Conservation (phyloP, 2,888 invertebrate species). For the Hypolimnas misippus region DNA sequence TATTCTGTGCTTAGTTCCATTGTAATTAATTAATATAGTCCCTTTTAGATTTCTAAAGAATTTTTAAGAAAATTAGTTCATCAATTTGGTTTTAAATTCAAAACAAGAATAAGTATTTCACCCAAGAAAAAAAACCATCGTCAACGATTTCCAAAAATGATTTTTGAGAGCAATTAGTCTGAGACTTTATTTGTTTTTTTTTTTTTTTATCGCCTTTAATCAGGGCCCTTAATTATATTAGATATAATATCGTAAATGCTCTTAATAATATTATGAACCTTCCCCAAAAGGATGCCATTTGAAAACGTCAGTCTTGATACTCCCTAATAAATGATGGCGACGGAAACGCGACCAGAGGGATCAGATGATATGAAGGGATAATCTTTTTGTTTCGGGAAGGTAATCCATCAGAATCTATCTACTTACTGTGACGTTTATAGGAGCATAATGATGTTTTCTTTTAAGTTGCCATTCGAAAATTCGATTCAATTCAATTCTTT, state of each 20-base stretch:
- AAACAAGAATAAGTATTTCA: too few relatives aligned
- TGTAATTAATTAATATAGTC: slow-evolving; percentile 7
- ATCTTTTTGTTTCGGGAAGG: slow-evolving; percentile 32
- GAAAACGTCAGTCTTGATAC: slow-evolving; percentile 59
- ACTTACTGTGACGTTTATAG: slow-evolving; percentile 3
- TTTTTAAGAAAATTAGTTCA: too few relatives aligned
- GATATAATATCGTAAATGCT: slow-evolving; percentile 19
- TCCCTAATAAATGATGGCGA: slow-evolving; percentile 66
- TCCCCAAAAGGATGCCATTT: slow-evolving; percentile 49
- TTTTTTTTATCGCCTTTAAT: too few relatives aligned
- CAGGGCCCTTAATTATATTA: too few relatives aligned
- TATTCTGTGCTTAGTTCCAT: neutral
- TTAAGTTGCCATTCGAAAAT: too few relatives aligned
- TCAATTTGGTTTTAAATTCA: too few relatives aligned
- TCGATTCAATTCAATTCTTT: too few relatives aligned
- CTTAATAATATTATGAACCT: slow-evolving; percentile 28
- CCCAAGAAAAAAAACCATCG: too few relatives aligned
- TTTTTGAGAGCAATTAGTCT: too few relatives aligned
- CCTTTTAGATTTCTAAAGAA: too few relatives aligned
- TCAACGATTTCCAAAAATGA: too few relatives aligned
- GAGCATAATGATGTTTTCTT: neutral
- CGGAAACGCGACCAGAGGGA: slow-evolving; percentile 56
- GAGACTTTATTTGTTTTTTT: too few relatives aligned
- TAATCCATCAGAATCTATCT: slow-evolving; percentile 29
- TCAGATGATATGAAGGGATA: slow-evolving; percentile 48